Base-by-base conservation (phyloP, 1,140 invertebrate genomes). In the Paramacrobiotus metropolitanus region DNA sequence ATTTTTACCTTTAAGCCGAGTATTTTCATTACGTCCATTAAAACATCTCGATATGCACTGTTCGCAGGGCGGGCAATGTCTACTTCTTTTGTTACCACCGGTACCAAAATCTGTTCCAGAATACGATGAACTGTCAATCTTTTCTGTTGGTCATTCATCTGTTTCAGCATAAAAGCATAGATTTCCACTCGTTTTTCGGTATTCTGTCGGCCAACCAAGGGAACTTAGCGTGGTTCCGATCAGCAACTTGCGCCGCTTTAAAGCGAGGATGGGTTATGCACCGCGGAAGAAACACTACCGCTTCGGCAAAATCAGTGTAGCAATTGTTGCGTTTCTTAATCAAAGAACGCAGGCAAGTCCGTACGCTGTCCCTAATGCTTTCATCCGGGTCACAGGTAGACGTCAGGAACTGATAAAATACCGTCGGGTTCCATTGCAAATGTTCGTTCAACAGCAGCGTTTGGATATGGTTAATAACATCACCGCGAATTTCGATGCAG, bases 81-180 rank as follows among this genome's bases (percentile, higher is more conserved):
- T 0, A 55, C 48, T 9, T 55, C 48, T 24, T 24, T 15, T 28
- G 48, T 20, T 28, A 55, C 48, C 15, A 55, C 48, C 24, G 48
- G 48, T 24, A 55, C 28, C 15, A 55, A 24, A 15, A 55, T 55
- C 48, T 55, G 48, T 24, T 55, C 48, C 15, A 55, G 15, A 24
- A 55, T 55, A 9, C 48, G 15, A 20, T 15, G 15, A 24, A 20
- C 15, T 15, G 48, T 55, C 15, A 20, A 9, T 9, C 48, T 15
- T 55, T 55, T 55, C 48, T 55, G 48, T 15, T 55, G 15, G 48
- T 55, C 48, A 15, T 9, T 24, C 48, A 55, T 55, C 48, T 55
- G 48, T 24, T 55, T 55, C 48, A 55, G 24, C 48, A 55, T 55
- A 24, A 55, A 55, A 4, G 48, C 15, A 28, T 55, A 55, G 4